Evolutionary conservation across 1,140 invertebrate genomes (phyloP), one percentile per base, ranked within the genome.

Genomic region (Elysia chlorotica): DNA sequence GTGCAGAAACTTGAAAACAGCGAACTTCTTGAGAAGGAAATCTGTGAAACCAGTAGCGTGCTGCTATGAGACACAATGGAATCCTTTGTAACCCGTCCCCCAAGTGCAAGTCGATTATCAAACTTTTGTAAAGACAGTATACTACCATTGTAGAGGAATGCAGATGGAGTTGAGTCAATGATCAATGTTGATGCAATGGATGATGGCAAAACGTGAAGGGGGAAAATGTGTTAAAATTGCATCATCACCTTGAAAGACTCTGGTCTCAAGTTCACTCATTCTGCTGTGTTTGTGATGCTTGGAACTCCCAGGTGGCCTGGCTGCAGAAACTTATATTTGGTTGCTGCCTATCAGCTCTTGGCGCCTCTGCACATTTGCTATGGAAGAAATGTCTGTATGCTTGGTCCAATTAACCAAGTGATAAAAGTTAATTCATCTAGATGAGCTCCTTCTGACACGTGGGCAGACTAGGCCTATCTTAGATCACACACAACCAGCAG

Each of bases 181-280:
- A 71, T 71, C 57, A 23, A 71, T 71, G 69, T 63, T 71, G 57
- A 71, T 71, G 69, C 69, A 30, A 71, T 71, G 69, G 63, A 33
- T 62, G 38, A 71, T 71, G 69, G 38, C 69, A 21, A 71, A 63
- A 53, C 69, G 59, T 71, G 28, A 63, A 14, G 59, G 37, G 69
- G 57, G 59, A 71, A 71, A 71, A 71, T 38, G 35, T 59, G 57
- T 62, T 71, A 62, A 71, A 71, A 71, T 71, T 62, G 69, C 69
- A 71, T 71, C 69, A 71, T 71, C 69, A 71, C 69, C 69, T 71
- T 71, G 69, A 71, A 71, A 71, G 54, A 71, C 69, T 33, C 72
- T 73, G 61, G 65, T n/a, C 56, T 74, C 72, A 62, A 74, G 72
- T 62, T 74, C 65, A 68, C 72, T 65, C 72, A 74, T 73, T 71